Conservation (phyloP, 35 echinoderm and acorn worm species). For the Apostichopus japonicus region DNA sequence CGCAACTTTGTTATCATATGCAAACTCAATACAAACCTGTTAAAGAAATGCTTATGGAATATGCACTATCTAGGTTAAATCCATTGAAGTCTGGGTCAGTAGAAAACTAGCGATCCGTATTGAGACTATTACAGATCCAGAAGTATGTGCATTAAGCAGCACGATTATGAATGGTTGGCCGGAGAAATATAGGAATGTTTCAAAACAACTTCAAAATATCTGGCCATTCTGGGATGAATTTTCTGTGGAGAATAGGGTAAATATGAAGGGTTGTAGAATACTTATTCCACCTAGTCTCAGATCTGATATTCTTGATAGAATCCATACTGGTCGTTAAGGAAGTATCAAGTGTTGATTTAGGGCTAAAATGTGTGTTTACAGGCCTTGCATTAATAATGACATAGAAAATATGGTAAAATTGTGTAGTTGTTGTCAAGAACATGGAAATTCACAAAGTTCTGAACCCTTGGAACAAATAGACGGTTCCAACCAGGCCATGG, state of each 20-base stretch:
- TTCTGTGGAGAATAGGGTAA: constrained; percentile 53
- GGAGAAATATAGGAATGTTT: constrained; percentile 3
- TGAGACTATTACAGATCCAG: constrained; percentile 39
- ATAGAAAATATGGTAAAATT: no score
- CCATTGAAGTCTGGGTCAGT: background rate
- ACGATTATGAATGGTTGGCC: constrained; percentile 41
- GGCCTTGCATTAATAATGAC: constrained; percentile 61
- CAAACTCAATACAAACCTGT: constrained; percentile 54
- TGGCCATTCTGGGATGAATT: constrained; percentile 35
- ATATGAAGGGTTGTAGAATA: constrained; percentile 77
- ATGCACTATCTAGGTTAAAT: constrained; percentile 20
- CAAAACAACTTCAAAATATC: background rate
- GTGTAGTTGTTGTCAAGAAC: no score
- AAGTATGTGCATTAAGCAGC: constrained; percentile 7
- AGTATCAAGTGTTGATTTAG: constrained; percentile 54
- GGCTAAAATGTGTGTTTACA: constrained; percentile 62
- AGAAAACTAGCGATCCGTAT: background rate
- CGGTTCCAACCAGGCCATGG: constrained; percentile 51
- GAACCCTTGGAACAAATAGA: background rate
- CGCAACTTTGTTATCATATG: constrained; percentile 52
- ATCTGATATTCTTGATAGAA: constrained; percentile 35
- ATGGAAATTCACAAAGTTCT: background rate
- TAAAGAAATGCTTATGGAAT: constrained; percentile 39
- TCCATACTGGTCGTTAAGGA: constrained; percentile 75
- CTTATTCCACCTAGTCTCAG: constrained; percentile 50